Percentiles rank a stretch among this genome's conserved stretches.
Evolutionary conservation across 2,113 vertebrate genomes (phyloP).

Genomic region (Galeopterus variegatus): DNA sequence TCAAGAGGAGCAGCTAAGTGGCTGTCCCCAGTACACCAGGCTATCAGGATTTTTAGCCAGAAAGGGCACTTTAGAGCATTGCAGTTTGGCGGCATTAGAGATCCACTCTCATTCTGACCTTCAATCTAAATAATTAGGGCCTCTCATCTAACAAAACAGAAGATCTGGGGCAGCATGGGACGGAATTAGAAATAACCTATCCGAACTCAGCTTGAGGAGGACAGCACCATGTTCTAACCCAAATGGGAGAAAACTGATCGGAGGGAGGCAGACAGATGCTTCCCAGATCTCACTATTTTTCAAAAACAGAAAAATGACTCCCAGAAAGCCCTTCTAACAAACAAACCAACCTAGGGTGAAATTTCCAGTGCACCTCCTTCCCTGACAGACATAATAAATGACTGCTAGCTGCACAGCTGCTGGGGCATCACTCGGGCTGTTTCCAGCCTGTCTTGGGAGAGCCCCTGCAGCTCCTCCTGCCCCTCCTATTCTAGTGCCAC

Average conservation of each 20-base stretch:
- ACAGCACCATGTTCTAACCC: background rate
- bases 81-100: background rate
- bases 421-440: conserved; percentile 61
- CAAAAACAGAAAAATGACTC: conserved; percentile 4
- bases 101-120: conserved; percentile 56
- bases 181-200: conserved; percentile 63
- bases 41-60: background rate
- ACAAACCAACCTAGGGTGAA: background rate
- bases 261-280: background rate
- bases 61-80: background rate
- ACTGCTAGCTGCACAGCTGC: background rate
- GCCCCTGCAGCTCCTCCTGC: background rate
- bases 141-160: background rate
- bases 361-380: conserved; percentile 21
- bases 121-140: conserved; percentile 45
- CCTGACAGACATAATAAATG: conserved; percentile 28
- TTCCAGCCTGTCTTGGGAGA: conserved; percentile 69
- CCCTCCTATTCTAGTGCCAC: fast-evolving
- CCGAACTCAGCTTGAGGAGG: background rate
- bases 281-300: background rate
- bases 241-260: background rate
- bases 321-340: conserved; percentile 13
- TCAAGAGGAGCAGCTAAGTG: background rate
- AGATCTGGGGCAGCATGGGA: conserved; percentile 61
- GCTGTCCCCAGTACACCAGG: background rate